phyloP scores from a whole-genome alignment of 1,140 invertebrate species.

The Doryteuthis pealeii region DNA sequence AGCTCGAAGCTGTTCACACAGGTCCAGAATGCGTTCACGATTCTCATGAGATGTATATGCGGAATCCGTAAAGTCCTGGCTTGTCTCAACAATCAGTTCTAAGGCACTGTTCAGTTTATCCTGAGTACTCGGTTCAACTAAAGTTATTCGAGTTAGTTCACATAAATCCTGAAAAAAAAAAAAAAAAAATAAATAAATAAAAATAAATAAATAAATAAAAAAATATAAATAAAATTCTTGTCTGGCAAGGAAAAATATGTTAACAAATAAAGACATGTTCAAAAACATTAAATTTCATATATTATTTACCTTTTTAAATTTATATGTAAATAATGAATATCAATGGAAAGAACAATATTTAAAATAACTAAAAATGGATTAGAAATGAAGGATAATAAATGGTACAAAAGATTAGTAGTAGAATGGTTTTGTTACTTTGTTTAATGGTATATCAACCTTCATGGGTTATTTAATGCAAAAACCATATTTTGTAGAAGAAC shows the following conservation, averaged over 20 bases:
- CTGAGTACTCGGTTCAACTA: constrained; percentile 62
- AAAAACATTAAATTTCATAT: neutral
- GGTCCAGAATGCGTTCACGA: constrained; percentile 87
- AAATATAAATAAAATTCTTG: neutral
- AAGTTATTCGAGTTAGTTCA: constrained; percentile 77
- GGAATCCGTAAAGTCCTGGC: constrained; percentile 98
- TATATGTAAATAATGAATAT: too few species aligned
- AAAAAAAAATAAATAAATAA: constrained; percentile 1
- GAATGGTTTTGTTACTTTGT: too few species aligned
- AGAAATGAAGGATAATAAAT: too few species aligned
- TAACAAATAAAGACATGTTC: neutral
- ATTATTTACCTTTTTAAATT: too few species aligned
- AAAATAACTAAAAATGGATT: too few species aligned
- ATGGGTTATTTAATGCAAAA: too few species aligned
- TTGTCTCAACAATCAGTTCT: constrained; percentile 89
- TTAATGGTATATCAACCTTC: too few species aligned
- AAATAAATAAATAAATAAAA: constrained; percentile 9
- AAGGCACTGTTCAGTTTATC: constrained; percentile 77
- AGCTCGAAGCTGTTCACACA: constrained; percentile 70
- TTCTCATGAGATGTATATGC: constrained; percentile 97
- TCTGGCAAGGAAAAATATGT: neutral
- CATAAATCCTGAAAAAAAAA: constrained; percentile 68
- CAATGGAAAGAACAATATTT: too few species aligned
- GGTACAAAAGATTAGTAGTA: too few species aligned
- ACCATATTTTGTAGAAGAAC: too few species aligned